Evolutionary conservation across 2,113 vertebrate species (phyloP).

Genomic region (Probosciger aterrimus): DNA sequence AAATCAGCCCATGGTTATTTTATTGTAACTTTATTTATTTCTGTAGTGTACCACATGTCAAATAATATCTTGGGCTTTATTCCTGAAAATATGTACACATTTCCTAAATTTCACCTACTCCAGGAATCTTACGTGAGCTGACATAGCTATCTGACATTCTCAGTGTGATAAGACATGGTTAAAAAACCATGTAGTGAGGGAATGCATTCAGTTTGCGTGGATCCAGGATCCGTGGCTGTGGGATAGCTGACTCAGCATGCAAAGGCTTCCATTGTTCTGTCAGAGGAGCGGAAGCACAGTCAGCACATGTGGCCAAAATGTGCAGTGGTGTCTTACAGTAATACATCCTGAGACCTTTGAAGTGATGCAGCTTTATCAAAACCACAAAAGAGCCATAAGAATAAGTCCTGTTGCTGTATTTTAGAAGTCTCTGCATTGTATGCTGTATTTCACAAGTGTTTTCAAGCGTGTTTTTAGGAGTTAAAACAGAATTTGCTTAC

Average conservation of each 20-base stretch:
- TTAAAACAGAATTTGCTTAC: background rate
- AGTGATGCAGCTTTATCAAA: background rate
- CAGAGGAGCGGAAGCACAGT: background rate
- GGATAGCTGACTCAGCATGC: background rate
- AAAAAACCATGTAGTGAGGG: background rate
- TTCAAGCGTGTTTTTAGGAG: background rate
- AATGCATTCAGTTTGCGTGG: fast-evolving
- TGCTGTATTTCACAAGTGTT: background rate
- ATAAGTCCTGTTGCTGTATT: background rate
- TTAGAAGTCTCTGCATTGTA: background rate
- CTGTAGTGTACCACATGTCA: background rate
- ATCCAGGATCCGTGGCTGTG: fast-evolving
- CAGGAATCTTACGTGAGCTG: fast-evolving
- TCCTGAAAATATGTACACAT: background rate
- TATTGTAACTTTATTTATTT: background rate
- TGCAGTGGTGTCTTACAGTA: background rate
- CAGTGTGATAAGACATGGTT: background rate
- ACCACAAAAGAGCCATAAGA: background rate
- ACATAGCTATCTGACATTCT: background rate
- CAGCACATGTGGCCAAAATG: conserved; percentile 50
- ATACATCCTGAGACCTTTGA: conserved; percentile 20
- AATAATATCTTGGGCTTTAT: background rate
- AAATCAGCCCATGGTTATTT: background rate
- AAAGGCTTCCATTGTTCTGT: background rate
- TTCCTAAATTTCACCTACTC: background rate